These are phyloP conservation scores for Eurytemora carolleeae DNA, from an alignment of 1,140 invertebrate species.

Conservation along the genomic window DNA sequence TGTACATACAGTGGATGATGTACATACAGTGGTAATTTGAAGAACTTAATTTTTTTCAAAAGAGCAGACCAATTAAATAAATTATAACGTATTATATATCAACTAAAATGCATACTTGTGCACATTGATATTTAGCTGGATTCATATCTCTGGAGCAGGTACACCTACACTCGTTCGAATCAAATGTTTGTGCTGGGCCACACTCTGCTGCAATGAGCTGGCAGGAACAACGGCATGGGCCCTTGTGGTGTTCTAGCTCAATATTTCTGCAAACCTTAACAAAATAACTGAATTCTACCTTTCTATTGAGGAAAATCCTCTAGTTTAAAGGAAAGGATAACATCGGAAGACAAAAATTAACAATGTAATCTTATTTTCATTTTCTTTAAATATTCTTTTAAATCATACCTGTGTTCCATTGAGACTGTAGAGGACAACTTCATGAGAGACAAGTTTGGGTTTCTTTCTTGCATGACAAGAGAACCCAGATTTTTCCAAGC, in stretches of 20 bases:
- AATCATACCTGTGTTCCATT: not conserved
- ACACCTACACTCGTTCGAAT: too few species aligned
- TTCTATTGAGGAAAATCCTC: not conserved
- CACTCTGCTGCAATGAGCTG: not conserved
- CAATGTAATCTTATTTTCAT: too few species aligned
- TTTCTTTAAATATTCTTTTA: too few species aligned
- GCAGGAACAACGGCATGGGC: not conserved
- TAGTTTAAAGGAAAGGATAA: not conserved
- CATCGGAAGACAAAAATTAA: too few species aligned
- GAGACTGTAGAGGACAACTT: not conserved
- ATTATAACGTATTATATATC: too few species aligned
- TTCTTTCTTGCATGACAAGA: not conserved
- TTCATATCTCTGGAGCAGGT: too few species aligned
- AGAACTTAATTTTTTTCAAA: too few species aligned
- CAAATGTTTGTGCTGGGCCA: not conserved
- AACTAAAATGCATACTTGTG: too few species aligned
- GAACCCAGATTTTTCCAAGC: not conserved
- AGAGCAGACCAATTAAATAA: too few species aligned
- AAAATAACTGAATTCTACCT: not conserved
- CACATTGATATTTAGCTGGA: too few species aligned
- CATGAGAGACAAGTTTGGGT: not conserved
- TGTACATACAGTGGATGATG: too few species aligned
- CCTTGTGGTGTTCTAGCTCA: not conserved
- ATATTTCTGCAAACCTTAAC: not conserved
- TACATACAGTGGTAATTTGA: too few species aligned